Base-by-base conservation (phyloP, 2,113 vertebrate species). In the Emydocephalus ijimae region DNA sequence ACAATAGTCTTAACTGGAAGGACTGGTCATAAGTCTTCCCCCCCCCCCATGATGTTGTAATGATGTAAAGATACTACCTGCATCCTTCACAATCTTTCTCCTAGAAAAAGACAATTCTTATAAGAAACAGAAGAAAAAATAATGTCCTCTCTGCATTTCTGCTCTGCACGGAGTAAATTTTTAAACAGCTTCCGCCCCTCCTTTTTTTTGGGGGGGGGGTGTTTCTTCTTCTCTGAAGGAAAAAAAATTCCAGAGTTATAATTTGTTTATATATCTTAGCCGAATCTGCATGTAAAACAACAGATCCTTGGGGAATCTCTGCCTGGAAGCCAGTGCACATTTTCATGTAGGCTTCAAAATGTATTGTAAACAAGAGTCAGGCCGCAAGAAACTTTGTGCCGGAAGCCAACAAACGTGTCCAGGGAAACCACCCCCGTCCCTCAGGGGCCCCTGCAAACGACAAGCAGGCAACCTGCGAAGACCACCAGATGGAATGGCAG, bases 71-170 rank as follows among this genome's bases (percentile, higher is more conserved):
- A 2, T 56, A 5, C 20, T 2, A 7, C 20, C 20, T 57, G 56
- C 0, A 7, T 57, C 5, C 20, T 6, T 85, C 8, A 85, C 15
- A 11, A 29, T 64, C 26, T 64, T 64, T 64, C 26, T 29, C 24
- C 59, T 29, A 1, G 24, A 24, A 29, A 29, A 11, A 61, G 59
- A 64, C 59, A 11, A 11, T 29, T 29, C 29, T 74, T 74, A 5
- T 34, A 74, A 74, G 29, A 69, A 34, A 69, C 11, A 14, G 26
- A 69, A 12, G 4, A 15, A 14, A 64, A 69, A 15, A 69, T n/a
- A 50, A 14, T 1, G 0, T 4, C 5, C n/a, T 20, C 14, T 6
- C 64, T 74, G 0, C 9, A 0, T 9, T 0, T 69, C 64, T 6
- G 15, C 2, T 18, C n/a, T 0, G 5, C 64, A 34, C n/a, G 0